Conservation (phyloP, 2,888 invertebrate genomes). For the Steinernema hermaphroditum region DNA sequence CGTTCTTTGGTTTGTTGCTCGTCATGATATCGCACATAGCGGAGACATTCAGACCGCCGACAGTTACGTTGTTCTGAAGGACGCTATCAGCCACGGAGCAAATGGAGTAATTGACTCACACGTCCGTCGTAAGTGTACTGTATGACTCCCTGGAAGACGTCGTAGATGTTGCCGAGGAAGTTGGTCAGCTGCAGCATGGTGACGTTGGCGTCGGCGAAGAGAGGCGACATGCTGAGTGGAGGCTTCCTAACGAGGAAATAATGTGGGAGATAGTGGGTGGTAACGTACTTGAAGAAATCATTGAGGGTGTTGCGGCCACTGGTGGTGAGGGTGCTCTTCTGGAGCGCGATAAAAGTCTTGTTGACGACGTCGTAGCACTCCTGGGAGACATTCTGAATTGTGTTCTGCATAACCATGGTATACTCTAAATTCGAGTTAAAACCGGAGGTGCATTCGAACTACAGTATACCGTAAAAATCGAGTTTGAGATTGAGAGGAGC, state of each 20-base stretch:
- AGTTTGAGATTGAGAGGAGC: constrained; percentile 31
- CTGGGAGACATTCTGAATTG: constrained; percentile 41
- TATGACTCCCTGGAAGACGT: constrained; percentile 55
- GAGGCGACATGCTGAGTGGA: constrained; percentile 47
- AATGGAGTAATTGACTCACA: constrained; percentile 38
- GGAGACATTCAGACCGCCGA: constrained; percentile 39
- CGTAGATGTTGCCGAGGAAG: constrained; percentile 54
- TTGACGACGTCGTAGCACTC: constrained; percentile 41
- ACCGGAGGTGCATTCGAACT: constrained; percentile 13
- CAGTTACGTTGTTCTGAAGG: constrained; percentile 44
- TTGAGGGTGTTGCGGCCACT: constrained; percentile 47
- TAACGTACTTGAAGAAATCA: constrained; percentile 42
- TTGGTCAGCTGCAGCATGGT: constrained; percentile 49
- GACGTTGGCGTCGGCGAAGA: constrained; percentile 41
- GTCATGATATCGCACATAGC: constrained; percentile 51
- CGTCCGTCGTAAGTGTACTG: constrained; percentile 60
- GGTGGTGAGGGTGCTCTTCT: constrained; percentile 42
- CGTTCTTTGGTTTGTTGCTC: constrained; percentile 29
- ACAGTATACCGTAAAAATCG: constrained; percentile 66
- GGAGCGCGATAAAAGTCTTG: constrained; percentile 43
- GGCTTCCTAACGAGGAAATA: no score
- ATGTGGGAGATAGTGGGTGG: no score
- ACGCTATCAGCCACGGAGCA: no score
- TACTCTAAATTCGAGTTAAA: constrained; percentile 2
- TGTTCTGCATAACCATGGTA: constrained; percentile 34